These are phyloP conservation scores for Neodon shergylaensis DNA, from an alignment of 2,113 vertebrate species.

Conservation along the genomic window DNA sequence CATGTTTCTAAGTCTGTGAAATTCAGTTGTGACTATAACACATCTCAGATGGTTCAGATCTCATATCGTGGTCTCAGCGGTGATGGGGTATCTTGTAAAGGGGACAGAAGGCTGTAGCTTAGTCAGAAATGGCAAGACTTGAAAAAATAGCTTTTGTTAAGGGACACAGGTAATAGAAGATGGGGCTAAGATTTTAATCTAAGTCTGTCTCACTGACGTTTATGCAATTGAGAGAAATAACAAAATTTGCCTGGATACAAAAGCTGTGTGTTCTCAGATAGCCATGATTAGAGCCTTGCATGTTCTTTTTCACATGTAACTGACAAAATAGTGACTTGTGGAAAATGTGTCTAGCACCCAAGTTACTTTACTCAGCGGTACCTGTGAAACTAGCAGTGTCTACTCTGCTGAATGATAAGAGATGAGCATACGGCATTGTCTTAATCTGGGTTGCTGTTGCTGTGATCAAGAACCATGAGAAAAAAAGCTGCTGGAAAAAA, in stretches of 20 bases:
- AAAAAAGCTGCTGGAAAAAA: neutral
- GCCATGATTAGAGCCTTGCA: neutral
- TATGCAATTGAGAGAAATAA: neutral
- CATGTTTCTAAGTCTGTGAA: neutral
- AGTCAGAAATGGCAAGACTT: neutral
- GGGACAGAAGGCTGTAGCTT: neutral
- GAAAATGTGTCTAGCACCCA: neutral
- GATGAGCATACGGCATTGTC: too few relatives aligned
- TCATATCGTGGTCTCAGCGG: neutral
- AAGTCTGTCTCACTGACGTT: neutral
- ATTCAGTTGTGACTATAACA: neutral
- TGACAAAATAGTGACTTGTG: neutral
- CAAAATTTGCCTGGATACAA: neutral
- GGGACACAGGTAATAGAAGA: neutral
- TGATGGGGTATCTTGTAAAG: neutral
- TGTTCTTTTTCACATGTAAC: neutral
- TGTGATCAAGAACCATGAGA: neutral
- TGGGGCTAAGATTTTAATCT: neutral
- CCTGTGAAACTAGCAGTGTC: neutral
- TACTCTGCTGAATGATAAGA: too few relatives aligned
- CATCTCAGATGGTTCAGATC: neutral
- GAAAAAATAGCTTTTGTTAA: neutral
- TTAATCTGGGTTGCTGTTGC: neutral
- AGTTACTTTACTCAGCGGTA: neutral
- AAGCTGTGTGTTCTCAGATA: neutral